Conservation (phyloP, 1,140 invertebrate species). For the Diabrotica undecimpunctata region DNA sequence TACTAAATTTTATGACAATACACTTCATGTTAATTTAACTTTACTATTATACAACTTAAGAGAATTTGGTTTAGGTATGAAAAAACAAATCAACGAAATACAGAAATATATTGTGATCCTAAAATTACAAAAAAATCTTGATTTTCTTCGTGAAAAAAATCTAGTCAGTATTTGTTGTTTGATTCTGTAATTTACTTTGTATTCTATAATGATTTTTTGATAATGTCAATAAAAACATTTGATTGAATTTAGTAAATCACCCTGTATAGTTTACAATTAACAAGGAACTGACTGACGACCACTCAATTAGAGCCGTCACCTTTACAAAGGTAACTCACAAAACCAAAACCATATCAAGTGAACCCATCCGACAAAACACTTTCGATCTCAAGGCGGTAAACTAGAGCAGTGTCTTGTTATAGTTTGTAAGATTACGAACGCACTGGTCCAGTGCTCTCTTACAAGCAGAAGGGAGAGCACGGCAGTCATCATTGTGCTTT, state of each 20-base stretch:
- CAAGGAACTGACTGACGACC: conserved; percentile 31
- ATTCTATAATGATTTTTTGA: too few species aligned
- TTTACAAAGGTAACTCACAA: conserved; percentile 25
- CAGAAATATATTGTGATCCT: too few species aligned
- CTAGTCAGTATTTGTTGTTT: too few species aligned
- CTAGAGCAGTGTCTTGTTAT: conserved; percentile 38
- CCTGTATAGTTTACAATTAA: conserved; percentile 13
- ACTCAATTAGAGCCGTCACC: conserved; percentile 30
- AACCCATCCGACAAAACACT: conserved; percentile 38
- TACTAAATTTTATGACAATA: too few species aligned
- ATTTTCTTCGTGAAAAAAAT: too few species aligned
- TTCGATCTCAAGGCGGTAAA: conserved; percentile 39
- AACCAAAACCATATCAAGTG: conserved; percentile 38
- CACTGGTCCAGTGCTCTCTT: conserved; percentile 34
- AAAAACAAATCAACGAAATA: too few species aligned
- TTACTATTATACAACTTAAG: too few species aligned
- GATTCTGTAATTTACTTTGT: too few species aligned
- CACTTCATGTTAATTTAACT: too few species aligned
- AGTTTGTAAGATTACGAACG: conserved; percentile 32
- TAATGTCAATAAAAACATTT: too few species aligned
- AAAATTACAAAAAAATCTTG: too few species aligned
- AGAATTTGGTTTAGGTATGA: too few species aligned
- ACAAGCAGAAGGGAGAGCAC: conserved; percentile 28
- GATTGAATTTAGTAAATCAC: not conserved
- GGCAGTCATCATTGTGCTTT: conserved; percentile 21